Evolutionary conservation across 1,140 invertebrate genomes (phyloP).

Genomic region (Papilio glaucus): DNA sequence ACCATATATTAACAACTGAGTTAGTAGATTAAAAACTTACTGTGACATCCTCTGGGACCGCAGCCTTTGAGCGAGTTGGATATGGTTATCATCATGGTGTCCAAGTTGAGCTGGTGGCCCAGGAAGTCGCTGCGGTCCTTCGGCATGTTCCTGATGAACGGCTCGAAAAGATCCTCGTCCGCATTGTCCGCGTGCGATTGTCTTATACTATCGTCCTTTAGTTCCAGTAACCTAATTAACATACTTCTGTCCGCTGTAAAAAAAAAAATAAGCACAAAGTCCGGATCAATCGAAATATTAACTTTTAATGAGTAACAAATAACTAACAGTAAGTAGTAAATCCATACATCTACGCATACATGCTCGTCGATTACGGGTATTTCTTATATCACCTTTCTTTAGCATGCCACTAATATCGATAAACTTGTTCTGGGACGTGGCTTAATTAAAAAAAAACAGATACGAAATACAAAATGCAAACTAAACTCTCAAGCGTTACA

Average conservation of each 20-base stretch:
- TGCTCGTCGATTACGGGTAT: too few relatives aligned
- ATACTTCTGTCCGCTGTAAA: constrained; percentile 53
- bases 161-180: constrained; percentile 60
- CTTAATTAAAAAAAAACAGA: too few relatives aligned
- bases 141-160: constrained; percentile 55
- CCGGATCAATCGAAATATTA: too few relatives aligned
- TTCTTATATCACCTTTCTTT: constrained; percentile 11
- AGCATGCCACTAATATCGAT: too few relatives aligned
- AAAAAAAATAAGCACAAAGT: too few relatives aligned
- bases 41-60: constrained; percentile 50
- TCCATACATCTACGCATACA: too few relatives aligned
- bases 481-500: too few relatives aligned
- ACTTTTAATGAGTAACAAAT: too few relatives aligned
- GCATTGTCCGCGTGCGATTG: constrained; percentile 41
- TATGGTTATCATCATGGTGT: constrained; percentile 57
- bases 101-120: constrained; percentile 59
- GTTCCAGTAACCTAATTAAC: constrained; percentile 52
- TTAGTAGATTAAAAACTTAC: constrained; percentile 48
- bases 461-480: too few relatives aligned
- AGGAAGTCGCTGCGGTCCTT: constrained; percentile 44
- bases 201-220: constrained; percentile 50
- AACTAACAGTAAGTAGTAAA: too few relatives aligned
- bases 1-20: too few relatives aligned
- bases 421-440: too few relatives aligned
- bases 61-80: constrained; percentile 56